Base-by-base conservation (phyloP, 2,888 invertebrate genomes). In the Caradrina clavipalpis region DNA sequence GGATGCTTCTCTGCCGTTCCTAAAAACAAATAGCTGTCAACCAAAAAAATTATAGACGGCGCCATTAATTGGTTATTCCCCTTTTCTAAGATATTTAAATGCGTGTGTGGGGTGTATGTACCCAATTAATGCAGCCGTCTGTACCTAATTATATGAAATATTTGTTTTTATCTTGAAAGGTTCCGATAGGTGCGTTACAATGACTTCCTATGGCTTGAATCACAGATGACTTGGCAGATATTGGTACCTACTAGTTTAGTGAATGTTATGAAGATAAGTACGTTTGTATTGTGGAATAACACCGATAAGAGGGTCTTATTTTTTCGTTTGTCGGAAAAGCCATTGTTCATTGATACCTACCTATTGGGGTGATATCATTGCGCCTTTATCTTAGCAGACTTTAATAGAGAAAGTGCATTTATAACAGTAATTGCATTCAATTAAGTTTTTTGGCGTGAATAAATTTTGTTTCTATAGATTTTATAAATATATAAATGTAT, bases 261-360 rank as follows among this genome's bases (percentile, higher is more conserved):
- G 39, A 58, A 62, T 68, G 39, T 61, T 74, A n/a, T 55, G 69
- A 62, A 58, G 73, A 67, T 73, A 73, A 60, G 56, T 50, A 35
- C 15, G 15, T 61, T 54, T 73, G 64, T 58, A 53, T 53, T 58
- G 49, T 50, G 39, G 47, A 61, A 50, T 1, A 35, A 47, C 49
- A 58, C 22, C 6, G 75, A 68, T 55, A 62, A 59, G 68, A 35
- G 31, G 10, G 45, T 45, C 42, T 15, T 22, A 19, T 39, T 60
- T 67, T 64, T 73, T 51, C 8, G 56, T 56, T 64, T 59, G 21
- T 35, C 47, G 22, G 47, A 54, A 61, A 45, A 57, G 19, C 17
- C 51, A 60, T 53, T 67, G 53, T 35, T 67, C 31, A 53, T 49
- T 66, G 42, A 42, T 53, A 59, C n/a, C 15, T 53, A 54, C 21